Base-by-base conservation (phyloP, 2,888 invertebrate species). In the Mellilla xanthometata region DNA sequence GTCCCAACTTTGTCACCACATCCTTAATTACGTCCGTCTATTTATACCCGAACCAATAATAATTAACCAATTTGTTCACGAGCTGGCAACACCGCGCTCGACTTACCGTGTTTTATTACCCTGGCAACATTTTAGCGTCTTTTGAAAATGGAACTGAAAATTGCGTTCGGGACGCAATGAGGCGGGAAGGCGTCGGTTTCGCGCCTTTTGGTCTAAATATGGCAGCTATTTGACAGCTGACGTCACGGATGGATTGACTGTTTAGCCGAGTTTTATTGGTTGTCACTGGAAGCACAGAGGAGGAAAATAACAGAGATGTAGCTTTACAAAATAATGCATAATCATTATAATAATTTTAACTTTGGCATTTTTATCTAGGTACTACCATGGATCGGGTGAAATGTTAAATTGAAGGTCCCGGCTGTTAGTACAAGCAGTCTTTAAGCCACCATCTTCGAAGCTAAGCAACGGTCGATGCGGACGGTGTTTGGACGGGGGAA, bases 21-120 rank as follows among this genome's bases (percentile, higher is more conserved):
- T 52, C 42, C 38, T 24, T 59, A 59, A 58, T 58, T 58, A 56
- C 40, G n/a, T n/a, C 45, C 44, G 36, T 36, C 45, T 62, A 62
- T 52, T 56, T 61, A 52, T 57, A 62, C 34, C 60, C 51, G 50
- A 61, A 54, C 78, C 82, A 81, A 36, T 36, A 36, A 28, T 36
- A 36, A 87, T 86, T 86, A 86, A 83, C 83, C 79, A 87, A 87
- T 85, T 86, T 86, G 85, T 84, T 76, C 75, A 70, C 73, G n/a
- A n/a, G 61, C 60, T 81, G 76, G 72, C 78, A 80, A 66, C 64
- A 80, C 50, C 49, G 53, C 81, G 84, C 68, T 78, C 70, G 70
- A 68, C 67, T 76, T 66, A 65, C 62, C 45, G 49, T 58, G 31
- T 47, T 86, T 86, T 86, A 86, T 85, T 72, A 65, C 76, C 66